Percentiles rank a stretch among this genome's conserved stretches.
Evolutionary conservation across 2,113 vertebrate genomes (phyloP).

Genomic region (Rhea pennata): DNA sequence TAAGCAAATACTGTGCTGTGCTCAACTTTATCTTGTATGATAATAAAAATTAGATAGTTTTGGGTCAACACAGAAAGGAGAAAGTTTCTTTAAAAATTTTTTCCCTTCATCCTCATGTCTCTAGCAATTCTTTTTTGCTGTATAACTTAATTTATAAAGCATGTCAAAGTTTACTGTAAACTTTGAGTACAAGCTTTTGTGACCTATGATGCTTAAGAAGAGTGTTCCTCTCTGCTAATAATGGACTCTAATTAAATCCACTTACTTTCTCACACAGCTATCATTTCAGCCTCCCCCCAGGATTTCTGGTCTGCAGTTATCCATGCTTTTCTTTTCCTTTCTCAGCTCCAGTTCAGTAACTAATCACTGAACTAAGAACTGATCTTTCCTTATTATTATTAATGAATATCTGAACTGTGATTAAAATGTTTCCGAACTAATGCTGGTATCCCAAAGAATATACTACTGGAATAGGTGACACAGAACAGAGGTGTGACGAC

Average conservation of each 20-base stretch:
- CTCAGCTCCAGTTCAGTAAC: not conserved
- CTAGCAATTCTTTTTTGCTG: not conserved
- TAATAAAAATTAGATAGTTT: not conserved
- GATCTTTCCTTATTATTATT: not conserved
- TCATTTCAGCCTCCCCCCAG: not conserved
- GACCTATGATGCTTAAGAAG: not conserved
- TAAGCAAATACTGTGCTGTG: not conserved
- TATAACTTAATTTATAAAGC: not conserved
- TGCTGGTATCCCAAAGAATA: not conserved
- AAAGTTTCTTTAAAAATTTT: not conserved
- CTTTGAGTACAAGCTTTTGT: not conserved
- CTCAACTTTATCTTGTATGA: not conserved
- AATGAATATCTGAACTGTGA: not conserved
- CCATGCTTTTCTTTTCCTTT: not conserved
- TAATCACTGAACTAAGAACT: not conserved
- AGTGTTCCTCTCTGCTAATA: not conserved
- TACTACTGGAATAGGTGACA: not conserved
- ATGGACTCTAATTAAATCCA: not conserved
- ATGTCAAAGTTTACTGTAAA: not conserved
- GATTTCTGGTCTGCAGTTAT: not conserved
- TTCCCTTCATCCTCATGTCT: not conserved
- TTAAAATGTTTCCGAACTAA: not conserved
- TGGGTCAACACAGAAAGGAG: not conserved
- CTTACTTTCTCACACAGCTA: not conserved
- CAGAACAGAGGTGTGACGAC: rapidly evolving